Evolutionary conservation across 2,113 vertebrate genomes (phyloP).

Genomic region (Petroica traversi): DNA sequence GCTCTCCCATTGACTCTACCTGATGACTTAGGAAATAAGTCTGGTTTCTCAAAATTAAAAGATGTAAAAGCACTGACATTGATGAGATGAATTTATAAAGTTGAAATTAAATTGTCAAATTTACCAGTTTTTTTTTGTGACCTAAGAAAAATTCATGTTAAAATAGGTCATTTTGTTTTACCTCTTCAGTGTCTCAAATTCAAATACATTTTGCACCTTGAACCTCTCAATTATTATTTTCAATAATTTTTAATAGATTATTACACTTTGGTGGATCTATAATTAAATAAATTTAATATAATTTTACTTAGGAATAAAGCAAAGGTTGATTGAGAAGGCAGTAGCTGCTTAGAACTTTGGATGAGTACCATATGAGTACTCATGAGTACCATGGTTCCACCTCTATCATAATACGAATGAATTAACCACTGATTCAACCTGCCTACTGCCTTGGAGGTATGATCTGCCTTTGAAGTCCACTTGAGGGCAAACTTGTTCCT

Average conservation of each 20-base stretch:
- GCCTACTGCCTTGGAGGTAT: background rate
- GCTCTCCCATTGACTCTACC: background rate
- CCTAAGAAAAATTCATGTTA: background rate
- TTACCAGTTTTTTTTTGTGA: background rate
- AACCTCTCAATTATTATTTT: background rate
- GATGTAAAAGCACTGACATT: background rate
- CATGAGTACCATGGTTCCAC: too few relatives aligned
- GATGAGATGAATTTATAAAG: background rate
- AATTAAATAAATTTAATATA: background rate
- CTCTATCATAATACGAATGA: background rate
- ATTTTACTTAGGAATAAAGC: background rate
- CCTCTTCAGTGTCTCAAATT: background rate
- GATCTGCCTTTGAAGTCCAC: constrained; percentile 72
- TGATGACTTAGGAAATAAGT: background rate
- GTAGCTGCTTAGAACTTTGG: background rate
- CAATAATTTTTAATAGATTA: background rate
- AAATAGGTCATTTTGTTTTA: background rate
- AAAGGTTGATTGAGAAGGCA: background rate
- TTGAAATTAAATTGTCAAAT: background rate
- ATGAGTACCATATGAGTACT: too few relatives aligned
- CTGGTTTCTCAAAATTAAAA: background rate
- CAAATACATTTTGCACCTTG: background rate
- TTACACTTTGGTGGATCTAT: background rate
- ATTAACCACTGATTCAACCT: background rate
- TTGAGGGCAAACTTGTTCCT: constrained; percentile 79